A percentile compares a stretch with the other conserved stretches of the same genome.
Evolutionary conservation across 1,140 invertebrate genomes (phyloP).

Genomic region (Hylyphantes graminicola): DNA sequence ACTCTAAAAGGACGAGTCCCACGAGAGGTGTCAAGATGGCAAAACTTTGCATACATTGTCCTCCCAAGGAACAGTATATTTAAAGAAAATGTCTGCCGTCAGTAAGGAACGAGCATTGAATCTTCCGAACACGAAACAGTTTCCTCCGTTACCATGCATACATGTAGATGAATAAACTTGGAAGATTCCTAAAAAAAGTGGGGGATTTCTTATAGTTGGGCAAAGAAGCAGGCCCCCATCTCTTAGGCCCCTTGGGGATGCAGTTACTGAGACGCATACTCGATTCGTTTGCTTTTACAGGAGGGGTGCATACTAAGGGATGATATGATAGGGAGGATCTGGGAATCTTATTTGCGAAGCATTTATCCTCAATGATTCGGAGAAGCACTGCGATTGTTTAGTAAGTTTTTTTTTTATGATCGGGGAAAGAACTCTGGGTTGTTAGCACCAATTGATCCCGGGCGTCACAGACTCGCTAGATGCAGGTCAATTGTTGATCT

Average conservation of each 20-base stretch:
- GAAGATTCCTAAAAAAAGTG: constrained; percentile 28
- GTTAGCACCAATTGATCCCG: background rate
- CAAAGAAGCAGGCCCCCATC: constrained; percentile 5
- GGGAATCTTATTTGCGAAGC: constrained; percentile 28
- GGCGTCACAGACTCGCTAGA: too few species aligned
- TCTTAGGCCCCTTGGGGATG: constrained; percentile 3
- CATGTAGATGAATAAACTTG: constrained; percentile 37
- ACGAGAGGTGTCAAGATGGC: background rate
- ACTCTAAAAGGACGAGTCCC: background rate
- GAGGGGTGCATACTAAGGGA: constrained; percentile 8
- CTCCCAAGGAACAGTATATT: constrained; percentile 7
- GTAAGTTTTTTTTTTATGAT: background rate
- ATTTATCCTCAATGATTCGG: constrained; percentile 45
- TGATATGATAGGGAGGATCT: constrained; percentile 2
- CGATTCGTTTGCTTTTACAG: constrained; percentile 9
- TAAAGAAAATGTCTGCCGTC: constrained; percentile 10
- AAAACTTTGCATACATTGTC: constrained; percentile 40
- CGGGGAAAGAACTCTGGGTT: background rate
- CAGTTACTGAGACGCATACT: background rate
- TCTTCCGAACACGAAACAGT: constrained; percentile 5
- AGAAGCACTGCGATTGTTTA: background rate
- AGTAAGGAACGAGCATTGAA: background rate
- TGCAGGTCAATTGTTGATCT: too few species aligned
- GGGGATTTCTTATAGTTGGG: constrained; percentile 43
- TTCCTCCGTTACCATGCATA: constrained; percentile 3